Evolutionary conservation across 2,888 invertebrate genomes (phyloP).

Genomic region (Sacculina carcini): DNA sequence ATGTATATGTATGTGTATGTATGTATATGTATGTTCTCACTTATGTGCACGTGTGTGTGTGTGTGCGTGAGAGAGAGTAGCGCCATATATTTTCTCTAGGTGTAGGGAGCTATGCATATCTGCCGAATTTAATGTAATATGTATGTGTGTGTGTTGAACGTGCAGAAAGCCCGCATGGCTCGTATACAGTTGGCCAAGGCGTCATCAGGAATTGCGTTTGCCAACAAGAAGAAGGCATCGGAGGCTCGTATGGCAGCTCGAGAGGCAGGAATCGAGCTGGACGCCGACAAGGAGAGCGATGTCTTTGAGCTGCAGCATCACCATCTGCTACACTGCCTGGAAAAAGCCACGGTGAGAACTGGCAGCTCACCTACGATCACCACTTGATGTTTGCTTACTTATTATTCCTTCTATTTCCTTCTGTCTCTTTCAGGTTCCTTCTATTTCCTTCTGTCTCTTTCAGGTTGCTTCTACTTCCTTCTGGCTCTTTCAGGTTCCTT

Average conservation of each 20-base stretch:
- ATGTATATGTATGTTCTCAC: neutral
- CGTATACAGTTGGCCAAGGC: constrained; percentile 96
- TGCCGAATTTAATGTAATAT: no score
- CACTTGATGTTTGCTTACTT: no score
- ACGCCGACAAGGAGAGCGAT: constrained; percentile 77
- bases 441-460: no score
- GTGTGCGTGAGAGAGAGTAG: constrained; percentile 2
- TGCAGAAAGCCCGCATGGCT: constrained; percentile 93
- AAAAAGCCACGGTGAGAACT: constrained; percentile 71
- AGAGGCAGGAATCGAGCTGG: constrained; percentile 71
- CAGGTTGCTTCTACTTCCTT: no score
- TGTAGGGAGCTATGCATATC: neutral
- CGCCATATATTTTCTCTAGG: neutral
- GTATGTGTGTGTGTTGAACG: constrained; percentile 16
- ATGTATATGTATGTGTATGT: neutral
- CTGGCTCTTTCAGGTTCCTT: no score
- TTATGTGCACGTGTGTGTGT: neutral
- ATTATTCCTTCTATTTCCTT: no score
- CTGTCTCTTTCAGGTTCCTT: no score
- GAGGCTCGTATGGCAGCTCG: constrained; percentile 79
- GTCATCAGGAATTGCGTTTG: constrained; percentile 92
- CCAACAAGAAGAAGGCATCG: constrained; percentile 92
- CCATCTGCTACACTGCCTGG: constrained; percentile 83
- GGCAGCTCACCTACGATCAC: neutral
- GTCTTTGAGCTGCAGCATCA: constrained; percentile 98